A percentile compares a stretch with the other conserved stretches of the same genome.
Conservation (phyloP, 2,113 vertebrate genomes). For the Azemiops feae region DNA sequence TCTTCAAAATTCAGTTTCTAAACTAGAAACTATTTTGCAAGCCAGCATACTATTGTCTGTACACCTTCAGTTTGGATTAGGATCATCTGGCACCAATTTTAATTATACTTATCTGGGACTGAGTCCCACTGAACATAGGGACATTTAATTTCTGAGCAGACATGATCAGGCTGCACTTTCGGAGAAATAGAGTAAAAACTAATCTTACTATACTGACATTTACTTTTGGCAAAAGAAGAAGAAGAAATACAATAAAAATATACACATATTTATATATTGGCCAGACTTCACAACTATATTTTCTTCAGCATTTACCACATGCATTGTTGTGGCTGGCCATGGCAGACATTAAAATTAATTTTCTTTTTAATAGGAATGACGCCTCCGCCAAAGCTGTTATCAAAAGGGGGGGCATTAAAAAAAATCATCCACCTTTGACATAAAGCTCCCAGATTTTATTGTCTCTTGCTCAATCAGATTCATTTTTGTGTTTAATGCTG, state of each 20-base stretch:
- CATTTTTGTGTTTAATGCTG: conserved; percentile 51
- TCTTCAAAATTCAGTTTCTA: background rate
- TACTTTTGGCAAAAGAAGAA: background rate
- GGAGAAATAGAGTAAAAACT: background rate
- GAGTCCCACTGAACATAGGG: background rate
- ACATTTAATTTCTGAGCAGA: background rate
- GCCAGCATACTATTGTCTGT: background rate
- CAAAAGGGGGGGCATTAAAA: conserved; percentile 46
- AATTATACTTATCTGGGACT: background rate
- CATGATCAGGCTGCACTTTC: background rate
- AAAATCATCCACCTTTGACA: conserved; percentile 22
- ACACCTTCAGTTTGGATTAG: background rate
- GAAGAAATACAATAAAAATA: conserved; percentile 1
- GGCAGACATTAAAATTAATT: conserved; percentile 38
- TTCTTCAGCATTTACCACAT: conserved; percentile 3
- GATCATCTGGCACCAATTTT: conserved; percentile 4
- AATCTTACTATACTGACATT: background rate
- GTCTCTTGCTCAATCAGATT: conserved; percentile 54
- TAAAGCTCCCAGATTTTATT: conserved; percentile 58
- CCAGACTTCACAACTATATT: background rate
- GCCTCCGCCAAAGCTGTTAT: conserved; percentile 61
- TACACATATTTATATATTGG: background rate
- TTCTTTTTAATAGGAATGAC: conserved; percentile 58
- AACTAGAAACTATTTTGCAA: background rate
- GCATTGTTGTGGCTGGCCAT: conserved; percentile 27